A percentile compares a stretch with the other conserved stretches of the same genome.
Evolutionary conservation across 2,888 invertebrate species (phyloP).

Genomic region (Ypsolopha sequella): DNA sequence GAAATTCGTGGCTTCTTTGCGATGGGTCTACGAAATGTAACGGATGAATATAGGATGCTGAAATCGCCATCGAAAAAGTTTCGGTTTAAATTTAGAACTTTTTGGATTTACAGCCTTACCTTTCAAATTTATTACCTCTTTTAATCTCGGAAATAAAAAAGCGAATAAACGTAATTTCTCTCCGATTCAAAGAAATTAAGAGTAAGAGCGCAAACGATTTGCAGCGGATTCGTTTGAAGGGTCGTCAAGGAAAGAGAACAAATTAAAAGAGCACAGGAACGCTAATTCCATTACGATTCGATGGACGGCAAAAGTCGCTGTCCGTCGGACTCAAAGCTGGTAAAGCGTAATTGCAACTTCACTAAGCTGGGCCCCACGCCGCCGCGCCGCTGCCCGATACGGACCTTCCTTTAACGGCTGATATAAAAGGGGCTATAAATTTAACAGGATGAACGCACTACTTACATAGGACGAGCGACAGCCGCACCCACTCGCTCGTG

Average conservation of each 20-base stretch:
- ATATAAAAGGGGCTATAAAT: slow-evolving; percentile 71
- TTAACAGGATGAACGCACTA: slow-evolving; percentile 70
- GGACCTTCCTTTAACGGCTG: slow-evolving; percentile 65
- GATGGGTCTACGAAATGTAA: too few relatives aligned
- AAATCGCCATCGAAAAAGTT: too few relatives aligned
- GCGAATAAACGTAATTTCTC: neutral
- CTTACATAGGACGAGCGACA: slow-evolving; percentile 60
- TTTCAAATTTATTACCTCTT: neutral
- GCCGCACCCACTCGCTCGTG: slow-evolving; percentile 20
- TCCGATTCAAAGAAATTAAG: slow-evolving; percentile 1
- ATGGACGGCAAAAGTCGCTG: slow-evolving; percentile 65
- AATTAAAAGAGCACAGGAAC: slow-evolving; percentile 66
- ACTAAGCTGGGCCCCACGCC: slow-evolving; percentile 64
- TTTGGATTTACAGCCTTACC: neutral
- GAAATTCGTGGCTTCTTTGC: too few relatives aligned
- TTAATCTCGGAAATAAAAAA: neutral
- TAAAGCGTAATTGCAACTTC: slow-evolving; percentile 69
- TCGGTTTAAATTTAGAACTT: neutral
- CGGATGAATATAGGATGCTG: too few relatives aligned
- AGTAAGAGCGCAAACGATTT: neutral
- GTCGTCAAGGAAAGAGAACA: slow-evolving; percentile 38
- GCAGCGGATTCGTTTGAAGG: slow-evolving; percentile 4
- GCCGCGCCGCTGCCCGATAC: slow-evolving; percentile 41
- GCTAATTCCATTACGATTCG: slow-evolving; percentile 69
- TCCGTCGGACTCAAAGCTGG: slow-evolving; percentile 62